phyloP scores from a whole-genome alignment of 2,797 vertebrate genomes.

The Pteronotus mesoamericanus region DNA sequence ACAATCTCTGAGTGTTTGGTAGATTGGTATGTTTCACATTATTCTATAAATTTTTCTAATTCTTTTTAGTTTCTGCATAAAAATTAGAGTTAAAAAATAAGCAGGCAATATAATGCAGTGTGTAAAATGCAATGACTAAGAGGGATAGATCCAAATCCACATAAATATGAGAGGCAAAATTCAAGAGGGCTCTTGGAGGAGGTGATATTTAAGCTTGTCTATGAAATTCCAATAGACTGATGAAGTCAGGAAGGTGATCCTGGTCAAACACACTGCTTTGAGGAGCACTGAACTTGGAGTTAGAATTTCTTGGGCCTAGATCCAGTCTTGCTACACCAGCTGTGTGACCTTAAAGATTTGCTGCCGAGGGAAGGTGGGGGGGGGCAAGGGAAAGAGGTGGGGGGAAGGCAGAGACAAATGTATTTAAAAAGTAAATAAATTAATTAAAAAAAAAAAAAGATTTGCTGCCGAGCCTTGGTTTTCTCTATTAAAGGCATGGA shows the following conservation, averaged over 20 bases:
- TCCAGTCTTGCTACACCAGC: background rate
- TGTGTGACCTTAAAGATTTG: background rate
- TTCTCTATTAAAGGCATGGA: background rate
- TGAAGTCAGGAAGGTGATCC: background rate
- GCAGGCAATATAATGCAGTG: background rate
- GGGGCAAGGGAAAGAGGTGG: no score
- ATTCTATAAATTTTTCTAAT: background rate
- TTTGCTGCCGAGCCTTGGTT: background rate
- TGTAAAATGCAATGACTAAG: background rate
- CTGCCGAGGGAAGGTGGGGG: no score
- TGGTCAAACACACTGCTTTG: background rate
- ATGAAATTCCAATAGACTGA: background rate
- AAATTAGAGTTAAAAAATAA: background rate
- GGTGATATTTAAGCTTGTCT: background rate
- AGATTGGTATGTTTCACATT: background rate
- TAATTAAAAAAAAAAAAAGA: no score
- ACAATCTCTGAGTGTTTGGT: background rate
- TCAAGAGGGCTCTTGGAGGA: background rate
- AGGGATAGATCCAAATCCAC: background rate
- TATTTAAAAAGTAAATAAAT: no score
- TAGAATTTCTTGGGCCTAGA: background rate
- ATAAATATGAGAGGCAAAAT: background rate
- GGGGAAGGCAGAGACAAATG: no score
- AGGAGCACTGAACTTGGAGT: background rate
- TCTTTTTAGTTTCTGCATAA: background rate